Percentiles rank a stretch among this genome's conserved stretches.
Evolutionary conservation across 2,888 invertebrate genomes (phyloP).

Genomic region (Fissipunctia ypsillon): DNA sequence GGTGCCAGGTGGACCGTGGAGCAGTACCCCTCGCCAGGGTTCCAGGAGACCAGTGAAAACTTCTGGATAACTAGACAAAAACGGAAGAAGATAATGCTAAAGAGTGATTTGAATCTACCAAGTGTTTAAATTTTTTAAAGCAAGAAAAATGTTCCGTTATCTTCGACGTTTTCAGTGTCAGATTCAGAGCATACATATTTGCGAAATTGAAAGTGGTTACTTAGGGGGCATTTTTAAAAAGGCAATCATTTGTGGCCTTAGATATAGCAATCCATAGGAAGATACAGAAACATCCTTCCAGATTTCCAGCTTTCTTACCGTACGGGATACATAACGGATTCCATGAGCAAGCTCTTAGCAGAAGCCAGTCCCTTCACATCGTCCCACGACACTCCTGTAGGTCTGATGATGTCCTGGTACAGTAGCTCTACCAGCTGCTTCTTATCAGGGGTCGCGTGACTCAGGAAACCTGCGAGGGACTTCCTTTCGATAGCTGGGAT

Average conservation of each 20-base stretch:
- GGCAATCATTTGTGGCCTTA: no score
- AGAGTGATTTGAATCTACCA: neutral
- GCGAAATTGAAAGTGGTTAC: neutral
- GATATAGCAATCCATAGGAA: no score
- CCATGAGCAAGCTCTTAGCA: constrained; percentile 95
- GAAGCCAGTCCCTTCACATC: constrained; percentile 93
- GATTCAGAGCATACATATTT: neutral
- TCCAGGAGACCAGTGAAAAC: constrained; percentile 92
- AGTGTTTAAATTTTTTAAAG: fast-evolving
- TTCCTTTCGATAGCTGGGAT: constrained; percentile 78
- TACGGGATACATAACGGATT: constrained; percentile 95
- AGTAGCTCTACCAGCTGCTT: constrained; percentile 92
- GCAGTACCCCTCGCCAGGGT: constrained; percentile 95
- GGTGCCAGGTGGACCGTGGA: constrained; percentile 93
- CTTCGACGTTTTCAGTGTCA: neutral
- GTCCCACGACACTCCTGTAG: constrained; percentile 94
- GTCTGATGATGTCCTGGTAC: constrained; percentile 91
- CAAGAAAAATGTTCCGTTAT: neutral
- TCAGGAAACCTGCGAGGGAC: constrained; percentile 77
- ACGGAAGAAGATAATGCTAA: neutral
- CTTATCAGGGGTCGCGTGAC: constrained; percentile 89
- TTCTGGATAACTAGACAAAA: constrained; percentile 91
- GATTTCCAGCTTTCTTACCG: constrained; percentile 70
- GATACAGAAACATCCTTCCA: neutral
- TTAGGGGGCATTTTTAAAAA: no score